Evolutionary conservation across 1,140 invertebrate genomes (phyloP), one percentile per base, ranked within the genome.

Genomic region (Apis laboriosa): DNA sequence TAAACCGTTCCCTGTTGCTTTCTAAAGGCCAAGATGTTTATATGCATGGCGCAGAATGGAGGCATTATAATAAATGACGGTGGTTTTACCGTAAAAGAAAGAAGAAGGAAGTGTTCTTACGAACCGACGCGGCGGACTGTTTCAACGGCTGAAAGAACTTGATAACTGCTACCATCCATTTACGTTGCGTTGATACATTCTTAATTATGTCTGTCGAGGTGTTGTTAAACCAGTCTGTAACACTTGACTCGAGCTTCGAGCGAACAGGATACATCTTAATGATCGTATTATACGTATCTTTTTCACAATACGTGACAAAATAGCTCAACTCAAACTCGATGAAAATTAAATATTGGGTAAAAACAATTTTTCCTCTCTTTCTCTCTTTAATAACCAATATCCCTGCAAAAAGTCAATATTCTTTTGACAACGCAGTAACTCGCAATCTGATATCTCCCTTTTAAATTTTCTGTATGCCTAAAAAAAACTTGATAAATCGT

Each of bases 401-500:
- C 51, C 17, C 51, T 21, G 34, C 17, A 17, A 56, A 53, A 66
- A 19, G 86, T 87, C 86, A 87, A 87, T 87, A 87, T 84, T 80
- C 78, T 19, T 68, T 75, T 61, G 81, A 87, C 83, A 87, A 80
- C 77, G 83, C 53, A n/a, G 75, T 78, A 71, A 70, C 77, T 70
- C 51, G 86, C 72, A 87, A 87, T 81, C 84, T 60, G 85, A 87
- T 87, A 87, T 68, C 67, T 63, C 76, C 83, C 84, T 84, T 88
- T 87, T 82, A 87, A 87, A 77, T 75, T 88, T 87, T 88, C 77
- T 72, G 83, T 87, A 60, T 78, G 80, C 78, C 84, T 85, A 79
- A 88, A 88, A 88, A 88, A 88, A 88, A 88, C 87, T 88, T 88
- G 87, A 88, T 88, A 88, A 88, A 88, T 78, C 77, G 87, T 88